Base-by-base conservation (phyloP, 2,888 invertebrate species). In the Sisyra terminalis region DNA sequence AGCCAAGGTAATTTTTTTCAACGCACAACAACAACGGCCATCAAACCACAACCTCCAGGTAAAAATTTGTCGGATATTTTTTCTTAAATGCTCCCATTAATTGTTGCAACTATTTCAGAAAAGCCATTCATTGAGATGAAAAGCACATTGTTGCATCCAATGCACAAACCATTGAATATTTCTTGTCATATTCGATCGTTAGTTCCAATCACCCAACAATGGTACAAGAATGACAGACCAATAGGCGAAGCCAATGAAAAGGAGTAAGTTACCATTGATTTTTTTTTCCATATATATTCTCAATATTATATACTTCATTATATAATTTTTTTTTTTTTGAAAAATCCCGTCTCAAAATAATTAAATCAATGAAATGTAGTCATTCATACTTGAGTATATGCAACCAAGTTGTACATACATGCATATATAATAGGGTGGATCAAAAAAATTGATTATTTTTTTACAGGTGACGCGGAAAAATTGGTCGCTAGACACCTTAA, bases 21-120 rank as follows among this genome's bases (percentile, higher is more conserved):
- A 46, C 62, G 81, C 49, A 67, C 75, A 1, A 73, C 79, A 0
- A 66, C 74, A 0, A 79, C 79, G 1, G 79, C 79, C 10, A 70
- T 81, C 24, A 72, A 72, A 48, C 64, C 74, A 0, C 70, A 74
- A 45, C 48, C 60, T 9, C 73, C 76, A 49, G 70, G 72, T 69
- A 51, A 51, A 45, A n/a, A n/a, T 17, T 34, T 43, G 38, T 42
- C 3, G 29, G 14, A n/a, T 38, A 30, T 13, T n/a, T 39, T 35
- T 29, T 44, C 29, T 29, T 11, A 16, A 35, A 9, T 29, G 39
- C 11, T n/a, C 37, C 37, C 31, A 37, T 8, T 45, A 44, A 18
- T 44, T 32, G 39, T 36, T 41, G n/a, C n/a, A n/a, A n/a, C n/a
- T 34, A 42, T 45, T 45, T 47, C 39, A 49, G 49, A 48, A 38